phyloP scores from a whole-genome alignment of 1,140 invertebrate species.

The Drosophila baimaii region DNA sequence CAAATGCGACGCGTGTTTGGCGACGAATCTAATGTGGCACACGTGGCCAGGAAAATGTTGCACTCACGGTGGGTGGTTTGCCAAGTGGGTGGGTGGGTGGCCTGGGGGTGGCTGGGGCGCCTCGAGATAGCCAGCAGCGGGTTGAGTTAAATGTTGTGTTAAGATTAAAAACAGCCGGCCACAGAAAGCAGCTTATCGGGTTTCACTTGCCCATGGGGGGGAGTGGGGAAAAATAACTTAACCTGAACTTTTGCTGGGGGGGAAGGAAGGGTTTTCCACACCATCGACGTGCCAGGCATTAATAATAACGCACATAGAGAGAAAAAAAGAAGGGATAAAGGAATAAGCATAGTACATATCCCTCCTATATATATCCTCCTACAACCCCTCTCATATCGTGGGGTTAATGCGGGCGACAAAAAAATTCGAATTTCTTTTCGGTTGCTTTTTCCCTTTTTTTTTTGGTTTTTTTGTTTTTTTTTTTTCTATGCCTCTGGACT shows the following conservation, averaged over 20 bases:
- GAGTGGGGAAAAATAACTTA: slow-evolving; percentile 1
- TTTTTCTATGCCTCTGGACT: slow-evolving; percentile 61
- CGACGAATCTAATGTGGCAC: slow-evolving; percentile 80
- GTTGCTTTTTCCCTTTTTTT: slow-evolving; percentile 2
- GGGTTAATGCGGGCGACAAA: slow-evolving; percentile 64
- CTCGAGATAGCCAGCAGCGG: slow-evolving; percentile 58
- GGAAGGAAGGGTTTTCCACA: slow-evolving; percentile 60
- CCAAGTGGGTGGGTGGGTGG: slow-evolving; percentile 43
- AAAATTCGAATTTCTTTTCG: slow-evolving; percentile 35
- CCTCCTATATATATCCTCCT: slow-evolving; percentile 29
- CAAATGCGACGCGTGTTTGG: slow-evolving; percentile 68
- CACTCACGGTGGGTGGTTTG: slow-evolving; percentile 59
- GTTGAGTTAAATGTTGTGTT: slow-evolving; percentile 81
- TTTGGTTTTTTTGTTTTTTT: slow-evolving; percentile 21
- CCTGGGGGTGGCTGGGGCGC: slow-evolving; percentile 9
- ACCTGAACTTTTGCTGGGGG: slow-evolving; percentile 25
- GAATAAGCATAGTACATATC: slow-evolving; percentile 1
- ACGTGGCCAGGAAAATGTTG: slow-evolving; percentile 60
- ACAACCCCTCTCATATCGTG: slow-evolving; percentile 3
- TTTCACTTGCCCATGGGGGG: slow-evolving; percentile 6
- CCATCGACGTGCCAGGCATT: slow-evolving; percentile 68
- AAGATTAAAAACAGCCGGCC: slow-evolving; percentile 76
- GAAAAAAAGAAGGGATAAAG: slow-evolving; percentile 13
- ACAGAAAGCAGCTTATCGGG: slow-evolving; percentile 75
- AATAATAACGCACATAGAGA: slow-evolving; percentile 43